phyloP scores from a whole-genome alignment of 2,797 vertebrate genomes.

The Fringilla coelebs region DNA sequence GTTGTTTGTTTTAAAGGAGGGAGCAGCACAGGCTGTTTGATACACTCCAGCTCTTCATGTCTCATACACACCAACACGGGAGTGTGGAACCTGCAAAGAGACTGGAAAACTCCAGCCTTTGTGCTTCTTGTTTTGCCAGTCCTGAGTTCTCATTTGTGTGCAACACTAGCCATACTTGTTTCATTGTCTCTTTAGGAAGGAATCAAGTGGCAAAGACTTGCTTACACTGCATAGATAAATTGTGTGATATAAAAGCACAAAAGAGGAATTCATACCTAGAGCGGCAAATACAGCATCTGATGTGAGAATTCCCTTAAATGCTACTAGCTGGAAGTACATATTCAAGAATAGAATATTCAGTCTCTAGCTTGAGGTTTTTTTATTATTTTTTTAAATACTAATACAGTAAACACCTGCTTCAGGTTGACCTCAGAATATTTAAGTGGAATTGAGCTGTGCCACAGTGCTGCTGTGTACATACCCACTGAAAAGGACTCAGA shows the following conservation, averaged over 20 bases:
- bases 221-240: not conserved
- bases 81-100: not conserved
- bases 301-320: not conserved
- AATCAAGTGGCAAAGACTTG: not conserved
- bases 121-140: not conserved
- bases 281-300: not conserved
- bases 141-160: not conserved
- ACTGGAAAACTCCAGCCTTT: not conserved
- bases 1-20: not conserved
- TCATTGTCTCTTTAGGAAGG: not conserved
- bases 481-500: not conserved
- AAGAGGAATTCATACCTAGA: not conserved
- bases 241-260: not conserved
- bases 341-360: not conserved
- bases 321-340: not conserved
- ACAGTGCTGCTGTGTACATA: not conserved
- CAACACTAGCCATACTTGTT: not conserved
- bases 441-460: not conserved
- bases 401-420: not conserved
- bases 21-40: not conserved
- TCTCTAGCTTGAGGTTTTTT: rapidly evolving
- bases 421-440: not conserved
- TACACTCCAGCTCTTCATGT: not conserved
- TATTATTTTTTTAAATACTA: not conserved
- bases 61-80: not conserved